Evolutionary conservation across 2,113 vertebrate species (phyloP), one percentile per base, ranked within the genome.

Genomic region (Neotoma lepida): DNA sequence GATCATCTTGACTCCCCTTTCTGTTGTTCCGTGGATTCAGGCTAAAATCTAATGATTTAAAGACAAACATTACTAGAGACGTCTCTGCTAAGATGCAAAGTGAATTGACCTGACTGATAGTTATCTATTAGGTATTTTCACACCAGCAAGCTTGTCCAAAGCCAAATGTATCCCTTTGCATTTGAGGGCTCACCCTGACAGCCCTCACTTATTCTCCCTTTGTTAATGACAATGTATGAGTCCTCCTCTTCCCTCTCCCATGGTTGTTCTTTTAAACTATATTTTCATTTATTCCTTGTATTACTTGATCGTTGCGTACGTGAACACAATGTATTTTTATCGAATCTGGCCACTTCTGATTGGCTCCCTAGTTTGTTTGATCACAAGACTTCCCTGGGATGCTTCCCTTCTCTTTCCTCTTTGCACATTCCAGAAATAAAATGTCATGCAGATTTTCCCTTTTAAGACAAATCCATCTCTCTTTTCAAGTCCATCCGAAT

Each of bases 51-150:
- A 84, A 89, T 77, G 24, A 71, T 93, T 56, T 33, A 88, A 92
- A 89, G 73, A 63, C 51, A 54, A 56, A 1, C 33, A 35, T 88
- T 92, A 73, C 39, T 39, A 92, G 28, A 73, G 4, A 73, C 80
- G 41, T 84, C 51, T 78, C 17, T 77, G 44, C 80, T 82, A 88
- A 89, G 49, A 86, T 76, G 88, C 70, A 87, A 71, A 70, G 76
- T 61, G 22, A 90, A 73, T 68, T 63, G 51, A 41, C 85, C 35
- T 88, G 70, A 74, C 35, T 85, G 33, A 6, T 58, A 26, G 13
- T 14, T 73, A 35, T 82, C 73, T 81, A n/a, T 24, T 76, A 87
- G 5, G 0, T 66, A 51, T 77, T 54, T 73, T 22, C 13, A 51
- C 9, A 84, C 78, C 44, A 87, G 35, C 14, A 22, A 82, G 61